These are phyloP conservation scores for Stegodyphus mimosarum DNA, from an alignment of 1,140 invertebrate genomes.

Conservation along the genomic window DNA sequence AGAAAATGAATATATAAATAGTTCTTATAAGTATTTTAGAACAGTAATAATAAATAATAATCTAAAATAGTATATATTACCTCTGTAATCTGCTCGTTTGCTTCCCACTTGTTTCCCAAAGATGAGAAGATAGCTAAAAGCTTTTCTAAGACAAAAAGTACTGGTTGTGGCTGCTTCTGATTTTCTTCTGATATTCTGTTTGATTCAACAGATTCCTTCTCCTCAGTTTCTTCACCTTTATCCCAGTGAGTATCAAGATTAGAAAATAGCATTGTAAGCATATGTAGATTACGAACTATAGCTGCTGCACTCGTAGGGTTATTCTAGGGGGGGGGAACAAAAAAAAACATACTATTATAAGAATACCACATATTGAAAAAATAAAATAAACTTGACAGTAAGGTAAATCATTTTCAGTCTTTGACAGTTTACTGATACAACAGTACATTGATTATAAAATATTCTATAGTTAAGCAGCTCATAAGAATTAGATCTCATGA, in stretches of 20 bases:
- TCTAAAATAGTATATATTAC: too few relatives aligned
- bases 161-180: conserved; percentile 67
- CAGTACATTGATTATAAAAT: too few relatives aligned
- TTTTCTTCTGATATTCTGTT: conserved; percentile 6
- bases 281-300: conserved; percentile 74
- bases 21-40: too few relatives aligned
- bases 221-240: neutral
- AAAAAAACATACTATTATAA: conserved; percentile 1
- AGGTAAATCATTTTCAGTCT: neutral
- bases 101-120: conserved; percentile 73
- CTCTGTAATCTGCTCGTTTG: conserved; percentile 73
- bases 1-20: too few relatives aligned
- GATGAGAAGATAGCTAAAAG: conserved; percentile 73
- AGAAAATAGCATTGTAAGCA: conserved; percentile 78
- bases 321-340: too few relatives aligned
- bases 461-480: too few relatives aligned
- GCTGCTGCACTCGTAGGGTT: conserved; percentile 53
- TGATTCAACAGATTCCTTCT: neutral
- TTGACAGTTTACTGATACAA: too few relatives aligned
- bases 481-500: too few relatives aligned
- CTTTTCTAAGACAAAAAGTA: conserved; percentile 73
- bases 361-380: neutral
- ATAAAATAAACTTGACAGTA: neutral
- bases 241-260: conserved; percentile 69
- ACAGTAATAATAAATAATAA: too few relatives aligned